These are phyloP conservation scores for Otus sunia DNA, from an alignment of 2,113 vertebrate species.

Conservation along the genomic window DNA sequence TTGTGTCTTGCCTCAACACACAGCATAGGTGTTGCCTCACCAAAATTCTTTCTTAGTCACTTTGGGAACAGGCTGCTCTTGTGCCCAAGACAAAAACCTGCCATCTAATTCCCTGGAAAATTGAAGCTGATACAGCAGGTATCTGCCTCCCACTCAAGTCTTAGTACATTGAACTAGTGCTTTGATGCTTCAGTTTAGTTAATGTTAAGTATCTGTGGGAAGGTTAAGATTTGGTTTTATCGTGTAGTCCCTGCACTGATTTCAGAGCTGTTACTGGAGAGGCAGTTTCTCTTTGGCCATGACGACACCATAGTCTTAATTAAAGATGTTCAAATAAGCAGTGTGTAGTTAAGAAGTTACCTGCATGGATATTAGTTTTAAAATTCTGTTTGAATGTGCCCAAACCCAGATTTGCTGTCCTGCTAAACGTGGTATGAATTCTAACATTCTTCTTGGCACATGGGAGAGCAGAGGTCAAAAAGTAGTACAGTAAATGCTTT, in stretches of 20 bases:
- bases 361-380: not conserved
- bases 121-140: not conserved
- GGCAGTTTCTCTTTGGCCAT: not conserved
- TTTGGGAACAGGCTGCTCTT: not conserved
- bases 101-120: not conserved
- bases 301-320: accelerated
- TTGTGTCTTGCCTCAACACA: not conserved
- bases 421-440: not conserved
- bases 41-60: not conserved
- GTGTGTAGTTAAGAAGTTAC: not conserved
- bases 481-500: not conserved
- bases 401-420: not conserved
- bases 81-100: not conserved
- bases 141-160: not conserved
- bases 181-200: not conserved
- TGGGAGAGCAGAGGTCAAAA: not conserved
- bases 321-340: not conserved
- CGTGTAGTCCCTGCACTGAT: not conserved
- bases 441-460: not conserved
- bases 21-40: not conserved
- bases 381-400: not conserved
- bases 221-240: not conserved
- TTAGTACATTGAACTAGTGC: not conserved
- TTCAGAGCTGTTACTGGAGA: not conserved
- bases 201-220: not conserved